Evolutionary conservation across 2,113 vertebrate genomes (phyloP).

Genomic region (Gallinago jamesoni): DNA sequence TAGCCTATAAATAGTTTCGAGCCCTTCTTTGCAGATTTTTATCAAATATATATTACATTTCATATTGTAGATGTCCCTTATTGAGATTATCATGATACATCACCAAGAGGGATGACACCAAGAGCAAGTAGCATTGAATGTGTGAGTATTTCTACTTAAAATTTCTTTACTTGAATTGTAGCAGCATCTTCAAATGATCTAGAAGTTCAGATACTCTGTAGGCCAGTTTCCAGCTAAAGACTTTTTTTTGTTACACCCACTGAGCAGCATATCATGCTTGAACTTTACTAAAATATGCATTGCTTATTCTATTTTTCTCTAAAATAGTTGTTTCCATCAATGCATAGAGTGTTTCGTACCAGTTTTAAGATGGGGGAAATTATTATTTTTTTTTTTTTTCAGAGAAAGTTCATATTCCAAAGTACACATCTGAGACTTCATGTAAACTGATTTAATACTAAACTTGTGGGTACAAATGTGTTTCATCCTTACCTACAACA

Average conservation of each 20-base stretch:
- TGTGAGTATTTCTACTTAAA: neutral
- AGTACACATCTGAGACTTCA: neutral
- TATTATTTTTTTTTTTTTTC: neutral
- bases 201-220: neutral
- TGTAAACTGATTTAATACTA: neutral
- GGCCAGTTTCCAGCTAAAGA: neutral
- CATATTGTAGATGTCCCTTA: neutral
- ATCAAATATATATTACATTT: neutral
- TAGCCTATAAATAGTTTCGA: neutral
- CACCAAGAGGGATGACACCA: neutral
- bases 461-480: neutral
- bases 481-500: neutral
- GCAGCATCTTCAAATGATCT: neutral
- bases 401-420: neutral
- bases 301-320: neutral
- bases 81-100: neutral
- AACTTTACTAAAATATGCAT: neutral
- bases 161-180: neutral
- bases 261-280: neutral
- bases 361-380: neutral
- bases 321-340: neutral
- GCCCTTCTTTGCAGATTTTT: neutral
- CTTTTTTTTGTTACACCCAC: rapidly evolving
- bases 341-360: neutral
- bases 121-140: neutral